Evolutionary conservation across 2,113 vertebrate genomes (phyloP).

Genomic region (Sula dactylatra): DNA sequence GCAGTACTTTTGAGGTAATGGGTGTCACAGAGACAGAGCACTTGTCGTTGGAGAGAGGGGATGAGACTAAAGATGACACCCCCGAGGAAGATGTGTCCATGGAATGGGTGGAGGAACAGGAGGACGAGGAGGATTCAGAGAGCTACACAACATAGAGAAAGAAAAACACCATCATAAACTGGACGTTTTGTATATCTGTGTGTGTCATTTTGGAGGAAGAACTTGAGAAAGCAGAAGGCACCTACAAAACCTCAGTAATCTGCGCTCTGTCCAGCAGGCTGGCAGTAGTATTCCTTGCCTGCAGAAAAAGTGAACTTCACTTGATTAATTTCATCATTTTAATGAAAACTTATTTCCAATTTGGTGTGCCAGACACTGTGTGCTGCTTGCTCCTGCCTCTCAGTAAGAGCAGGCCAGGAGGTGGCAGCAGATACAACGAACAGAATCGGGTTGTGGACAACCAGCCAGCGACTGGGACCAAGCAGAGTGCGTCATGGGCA

Average conservation of each 20-base stretch:
- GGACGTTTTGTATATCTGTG: rapidly evolving
- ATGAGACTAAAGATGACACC: conserved; percentile 54
- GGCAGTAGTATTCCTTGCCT: not conserved
- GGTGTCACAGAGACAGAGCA: conserved; percentile 45
- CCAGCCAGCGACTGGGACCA: not conserved
- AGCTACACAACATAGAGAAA: conserved; percentile 66
- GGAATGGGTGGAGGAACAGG: conserved; percentile 79
- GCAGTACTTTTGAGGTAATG: conserved; percentile 17
- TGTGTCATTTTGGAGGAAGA: not conserved
- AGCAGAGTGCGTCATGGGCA: not conserved
- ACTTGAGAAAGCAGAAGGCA: not conserved
- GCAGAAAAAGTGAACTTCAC: not conserved
- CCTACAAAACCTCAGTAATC: not conserved
- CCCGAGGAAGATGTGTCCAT: conserved; percentile 80
- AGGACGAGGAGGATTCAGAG: conserved; percentile 74
- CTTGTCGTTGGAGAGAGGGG: conserved; percentile 68
- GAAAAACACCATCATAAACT: not conserved
- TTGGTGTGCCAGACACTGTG: too few relatives aligned
- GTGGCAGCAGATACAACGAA: conserved; percentile 64
- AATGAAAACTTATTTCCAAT: not conserved
- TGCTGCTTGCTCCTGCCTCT: not conserved
- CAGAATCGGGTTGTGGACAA: not conserved
- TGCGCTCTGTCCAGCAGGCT: not conserved
- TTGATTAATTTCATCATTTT: not conserved
- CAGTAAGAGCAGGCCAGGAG: conserved; percentile 29